These are phyloP conservation scores for Pedetes capensis DNA, from an alignment of 2,113 vertebrate species.

Conservation along the genomic window DNA sequence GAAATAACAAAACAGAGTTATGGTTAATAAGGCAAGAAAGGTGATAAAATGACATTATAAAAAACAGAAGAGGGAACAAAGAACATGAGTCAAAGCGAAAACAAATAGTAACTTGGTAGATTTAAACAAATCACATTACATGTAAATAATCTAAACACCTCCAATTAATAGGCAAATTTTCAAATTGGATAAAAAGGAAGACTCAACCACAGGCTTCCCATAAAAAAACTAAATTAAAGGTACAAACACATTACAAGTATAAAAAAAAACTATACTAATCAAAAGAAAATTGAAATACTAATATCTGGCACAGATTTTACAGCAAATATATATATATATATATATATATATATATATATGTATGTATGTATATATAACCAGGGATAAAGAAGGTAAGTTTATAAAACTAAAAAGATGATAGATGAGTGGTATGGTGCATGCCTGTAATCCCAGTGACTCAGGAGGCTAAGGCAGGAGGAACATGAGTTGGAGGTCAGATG, in stretches of 20 bases:
- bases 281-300: background rate
- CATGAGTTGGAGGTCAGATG: too few species aligned
- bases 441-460: too few species aligned
- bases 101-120: background rate
- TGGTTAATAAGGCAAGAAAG: background rate
- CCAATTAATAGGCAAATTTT: background rate
- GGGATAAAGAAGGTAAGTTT: background rate
- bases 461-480: too few species aligned
- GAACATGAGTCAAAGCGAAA: background rate
- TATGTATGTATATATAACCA: too few species aligned
- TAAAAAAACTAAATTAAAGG: background rate
- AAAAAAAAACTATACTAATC: background rate
- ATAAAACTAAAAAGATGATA: too few species aligned
- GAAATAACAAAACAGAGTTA: constrained; percentile 7
- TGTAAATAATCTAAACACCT: background rate
- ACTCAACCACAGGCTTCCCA: background rate
- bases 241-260: background rate
- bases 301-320: background rate
- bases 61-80: background rate
- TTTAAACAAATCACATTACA: background rate
- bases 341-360: too few species aligned
- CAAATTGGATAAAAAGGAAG: background rate
- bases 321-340: too few species aligned
- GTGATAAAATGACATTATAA: background rate
- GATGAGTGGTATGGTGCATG: too few species aligned